Percentiles rank a stretch among this genome's conserved stretches.
These are phyloP conservation scores for Callinectes sapidus DNA, from an alignment of 2,888 invertebrate genomes.

Conservation along the genomic window DNA sequence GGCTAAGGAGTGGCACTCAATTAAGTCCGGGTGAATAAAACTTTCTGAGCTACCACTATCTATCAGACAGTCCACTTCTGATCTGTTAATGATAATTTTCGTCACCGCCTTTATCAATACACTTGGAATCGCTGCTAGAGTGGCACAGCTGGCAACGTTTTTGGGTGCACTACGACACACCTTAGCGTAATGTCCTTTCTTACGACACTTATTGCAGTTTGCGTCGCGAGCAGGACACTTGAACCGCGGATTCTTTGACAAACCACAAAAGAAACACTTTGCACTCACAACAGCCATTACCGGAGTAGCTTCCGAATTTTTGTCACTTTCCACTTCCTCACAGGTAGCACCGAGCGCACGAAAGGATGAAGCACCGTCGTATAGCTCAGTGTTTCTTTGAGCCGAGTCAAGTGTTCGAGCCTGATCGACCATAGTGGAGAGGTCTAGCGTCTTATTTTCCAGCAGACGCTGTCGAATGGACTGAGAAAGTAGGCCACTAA, in stretches of 20 bases:
- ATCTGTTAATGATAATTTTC: background rate
- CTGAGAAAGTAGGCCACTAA: background rate
- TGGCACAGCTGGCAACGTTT: background rate
- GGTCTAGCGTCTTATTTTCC: constrained; percentile 26
- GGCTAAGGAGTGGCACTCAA: background rate
- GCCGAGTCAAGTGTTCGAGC: no score
- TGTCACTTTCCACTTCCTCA: background rate
- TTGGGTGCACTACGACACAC: background rate
- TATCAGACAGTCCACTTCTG: background rate
- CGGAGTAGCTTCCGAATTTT: background rate
- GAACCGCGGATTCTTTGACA: background rate
- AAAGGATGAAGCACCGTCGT: background rate
- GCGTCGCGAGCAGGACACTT: constrained; percentile 13
- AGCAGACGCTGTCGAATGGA: background rate
- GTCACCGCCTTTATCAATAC: background rate
- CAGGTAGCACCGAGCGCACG: background rate
- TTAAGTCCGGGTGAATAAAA: constrained; percentile 35
- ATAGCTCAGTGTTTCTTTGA: background rate
- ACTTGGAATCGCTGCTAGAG: background rate
- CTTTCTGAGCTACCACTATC: constrained; percentile 46
- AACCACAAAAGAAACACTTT: constrained; percentile 38
- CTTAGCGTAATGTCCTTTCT: constrained; percentile 5
- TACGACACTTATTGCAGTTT: constrained; percentile 15
- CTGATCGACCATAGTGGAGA: constrained; percentile 36
- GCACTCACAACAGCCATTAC: background rate